Evolutionary conservation across 2,888 invertebrate species (phyloP), one percentile per base, ranked within the genome.

Genomic region (Drosophila kambysellisi): DNA sequence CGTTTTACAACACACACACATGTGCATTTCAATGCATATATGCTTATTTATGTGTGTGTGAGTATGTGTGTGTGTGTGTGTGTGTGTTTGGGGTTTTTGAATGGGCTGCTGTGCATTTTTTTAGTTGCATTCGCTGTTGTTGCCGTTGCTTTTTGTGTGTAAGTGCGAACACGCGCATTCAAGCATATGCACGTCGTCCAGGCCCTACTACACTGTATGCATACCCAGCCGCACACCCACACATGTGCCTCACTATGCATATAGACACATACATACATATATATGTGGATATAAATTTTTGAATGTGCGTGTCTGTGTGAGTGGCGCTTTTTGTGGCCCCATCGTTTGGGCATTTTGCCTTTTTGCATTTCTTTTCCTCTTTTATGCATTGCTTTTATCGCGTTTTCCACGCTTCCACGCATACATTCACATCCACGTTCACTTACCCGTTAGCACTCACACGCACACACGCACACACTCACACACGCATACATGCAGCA

Each of bases 81-180:
- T 52, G 15, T 57, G 69, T 71, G 71, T 73, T 79, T 80, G 73
- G 73, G 70, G 70, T 78, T 80, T 81, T 75, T 89, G 70, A 78
- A 86, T 80, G 80, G 62, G 76, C 71, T 71, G 85, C 74, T 85
- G 76, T 83, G 88, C 83, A 85, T 81, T 89, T 89, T 43, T 46
- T 85, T 74, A 82, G 80, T 73, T 72, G 63, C 70, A 67, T 66
- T 88, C 65, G 51, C 52, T 41, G 39, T 46, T 54, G 37, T 56
- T 51, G 74, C 56, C 76, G 71, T 41, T 63, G 70, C 76, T 78
- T 79, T 88, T 73, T 79, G 76, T 86, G 68, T 78, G 91, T 85
- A 87, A 90, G 87, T 90, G 87, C 84, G 90, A 90, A 90, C 80
- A 90, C 89, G 84, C 88, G 88, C 90, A 89, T 88, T 88, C 81